phyloP scores from a whole-genome alignment of 2,888 invertebrate species.

The Coelogynopora nodosa region DNA sequence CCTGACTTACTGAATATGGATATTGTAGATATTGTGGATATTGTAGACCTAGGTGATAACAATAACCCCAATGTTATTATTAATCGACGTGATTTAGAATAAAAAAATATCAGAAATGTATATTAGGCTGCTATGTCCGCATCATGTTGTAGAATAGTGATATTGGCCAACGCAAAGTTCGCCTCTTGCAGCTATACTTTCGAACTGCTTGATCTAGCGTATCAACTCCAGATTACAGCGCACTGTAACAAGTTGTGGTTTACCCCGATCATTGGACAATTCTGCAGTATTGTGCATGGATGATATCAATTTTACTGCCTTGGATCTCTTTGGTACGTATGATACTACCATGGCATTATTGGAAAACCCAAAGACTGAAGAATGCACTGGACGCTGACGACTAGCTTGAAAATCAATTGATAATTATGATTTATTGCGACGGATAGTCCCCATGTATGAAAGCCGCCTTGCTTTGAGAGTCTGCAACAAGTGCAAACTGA shows the following conservation, averaged over 20 bases:
- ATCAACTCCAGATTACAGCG: neutral
- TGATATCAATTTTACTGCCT: neutral
- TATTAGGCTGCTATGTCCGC: neutral
- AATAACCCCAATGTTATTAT: neutral
- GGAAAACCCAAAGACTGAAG: neutral
- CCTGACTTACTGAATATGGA: neutral
- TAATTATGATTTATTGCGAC: neutral
- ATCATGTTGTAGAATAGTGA: neutral
- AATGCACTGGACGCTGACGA: neutral
- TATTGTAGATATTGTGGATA: neutral
- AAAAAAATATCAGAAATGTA: neutral
- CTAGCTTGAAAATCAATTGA: neutral
- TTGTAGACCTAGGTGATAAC: neutral
- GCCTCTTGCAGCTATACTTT: neutral
- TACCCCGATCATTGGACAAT: neutral
- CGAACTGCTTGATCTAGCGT: neutral
- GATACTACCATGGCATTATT: neutral
- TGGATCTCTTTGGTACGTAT: neutral
- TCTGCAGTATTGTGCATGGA: neutral
- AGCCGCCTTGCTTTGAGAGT: neutral
- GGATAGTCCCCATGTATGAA: neutral
- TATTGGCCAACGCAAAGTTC: neutral
- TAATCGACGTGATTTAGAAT: neutral
- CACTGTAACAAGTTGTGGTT: neutral
- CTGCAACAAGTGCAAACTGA: too few relatives aligned